phyloP scores from a whole-genome alignment of 1,140 invertebrate species.

The Dinoponera quadriceps region DNA sequence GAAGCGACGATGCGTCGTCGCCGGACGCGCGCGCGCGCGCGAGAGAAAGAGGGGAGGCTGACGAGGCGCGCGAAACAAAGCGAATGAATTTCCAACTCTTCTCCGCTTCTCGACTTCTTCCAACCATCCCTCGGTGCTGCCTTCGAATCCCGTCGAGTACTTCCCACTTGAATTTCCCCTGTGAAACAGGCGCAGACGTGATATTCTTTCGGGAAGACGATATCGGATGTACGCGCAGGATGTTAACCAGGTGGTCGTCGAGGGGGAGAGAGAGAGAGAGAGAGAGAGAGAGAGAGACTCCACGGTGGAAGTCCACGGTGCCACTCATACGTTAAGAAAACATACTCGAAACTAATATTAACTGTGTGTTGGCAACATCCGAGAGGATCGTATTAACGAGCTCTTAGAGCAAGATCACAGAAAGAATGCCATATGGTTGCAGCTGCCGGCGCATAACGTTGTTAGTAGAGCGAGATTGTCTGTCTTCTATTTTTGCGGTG shows the following conservation, averaged over 20 bases:
- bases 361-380: conserved; percentile 82
- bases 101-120: too few species aligned
- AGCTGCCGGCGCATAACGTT: conserved; percentile 77
- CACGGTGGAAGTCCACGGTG: conserved; percentile 70
- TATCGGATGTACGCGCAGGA: not conserved
- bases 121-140: too few species aligned
- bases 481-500: conserved; percentile 71
- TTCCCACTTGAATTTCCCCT: not conserved
- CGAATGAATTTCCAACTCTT: too few species aligned
- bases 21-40: not conserved
- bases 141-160: not conserved
- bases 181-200: too few species aligned
- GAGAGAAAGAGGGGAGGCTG: not conserved
- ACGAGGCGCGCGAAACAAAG: not conserved
- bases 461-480: conserved; percentile 68
- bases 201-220: conserved; percentile 32
- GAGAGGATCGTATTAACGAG: conserved; percentile 82
- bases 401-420: conserved; percentile 81
- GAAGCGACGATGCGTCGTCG: conserved; percentile 17
- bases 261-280: conserved; percentile 29
- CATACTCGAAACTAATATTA: conserved; percentile 83
- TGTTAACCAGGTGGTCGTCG: conserved; percentile 53
- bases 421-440: conserved; percentile 80
- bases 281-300: conserved; percentile 34
- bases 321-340: conserved; percentile 81